A percentile compares a stretch with the other conserved stretches of the same genome.
Evolutionary conservation across 2,888 invertebrate genomes (phyloP).

Genomic region (Malthinus seriepunctatus): DNA sequence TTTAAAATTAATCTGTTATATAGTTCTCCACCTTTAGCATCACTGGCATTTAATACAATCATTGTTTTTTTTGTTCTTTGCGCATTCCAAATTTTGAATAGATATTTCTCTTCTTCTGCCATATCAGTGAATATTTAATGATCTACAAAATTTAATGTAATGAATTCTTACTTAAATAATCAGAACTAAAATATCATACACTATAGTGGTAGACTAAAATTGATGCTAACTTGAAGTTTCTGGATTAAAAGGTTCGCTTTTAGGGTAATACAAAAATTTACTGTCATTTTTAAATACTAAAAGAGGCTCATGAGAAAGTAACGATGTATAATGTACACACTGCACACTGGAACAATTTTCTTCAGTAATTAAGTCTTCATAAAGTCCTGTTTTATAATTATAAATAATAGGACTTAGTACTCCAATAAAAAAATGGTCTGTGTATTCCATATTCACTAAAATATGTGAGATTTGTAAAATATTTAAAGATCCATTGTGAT

Average conservation of each 20-base stretch:
- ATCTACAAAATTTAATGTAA: not conserved
- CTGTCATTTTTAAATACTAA: not conserved
- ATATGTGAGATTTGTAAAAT: slow-evolving; percentile 4
- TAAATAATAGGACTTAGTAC: not conserved
- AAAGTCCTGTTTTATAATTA: not conserved
- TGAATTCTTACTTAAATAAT: not conserved
- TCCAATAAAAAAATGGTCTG: slow-evolving; percentile 8
- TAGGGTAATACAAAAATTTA: not conserved
- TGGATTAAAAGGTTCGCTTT: not conserved
- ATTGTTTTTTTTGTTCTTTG: slow-evolving; percentile 3
- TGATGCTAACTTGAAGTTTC: not conserved
- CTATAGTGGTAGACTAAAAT: not conserved
- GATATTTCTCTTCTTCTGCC: not conserved
- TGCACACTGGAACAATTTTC: not conserved
- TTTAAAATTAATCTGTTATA: slow-evolving; percentile 10
- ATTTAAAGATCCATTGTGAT: not conserved
- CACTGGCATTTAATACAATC: not conserved
- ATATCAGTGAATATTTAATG: not conserved
- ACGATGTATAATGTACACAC: not conserved
- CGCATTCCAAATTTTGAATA: not conserved
- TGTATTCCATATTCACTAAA: not conserved
- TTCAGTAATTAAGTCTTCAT: not conserved
- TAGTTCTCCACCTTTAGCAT: not conserved
- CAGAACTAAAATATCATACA: not conserved
- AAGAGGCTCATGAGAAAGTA: not conserved